These are phyloP conservation scores for Phaenicophaeus curvirostris DNA, from an alignment of 2,797 vertebrate genomes.

Conservation along the genomic window DNA sequence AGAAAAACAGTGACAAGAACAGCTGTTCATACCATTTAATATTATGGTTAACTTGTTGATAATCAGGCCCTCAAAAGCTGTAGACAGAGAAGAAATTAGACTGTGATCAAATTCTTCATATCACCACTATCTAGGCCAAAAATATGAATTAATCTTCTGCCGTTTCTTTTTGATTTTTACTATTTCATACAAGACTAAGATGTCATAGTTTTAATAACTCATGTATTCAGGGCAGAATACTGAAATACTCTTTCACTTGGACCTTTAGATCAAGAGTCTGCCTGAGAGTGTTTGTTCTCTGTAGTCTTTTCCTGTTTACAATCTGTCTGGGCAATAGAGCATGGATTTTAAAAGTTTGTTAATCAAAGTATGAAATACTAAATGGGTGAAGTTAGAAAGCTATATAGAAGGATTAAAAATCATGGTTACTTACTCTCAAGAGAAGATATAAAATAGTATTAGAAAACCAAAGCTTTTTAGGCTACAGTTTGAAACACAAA, in stretches of 20 bases:
- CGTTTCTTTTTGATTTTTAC: slow-evolving; percentile 29
- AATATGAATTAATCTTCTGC: neutral
- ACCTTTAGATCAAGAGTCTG: slow-evolving; percentile 54
- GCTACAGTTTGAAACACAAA: neutral
- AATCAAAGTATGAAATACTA: slow-evolving; percentile 48
- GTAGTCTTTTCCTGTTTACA: slow-evolving; percentile 54
- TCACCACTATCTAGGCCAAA: neutral
- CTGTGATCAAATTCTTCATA: neutral
- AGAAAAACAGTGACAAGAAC: neutral
- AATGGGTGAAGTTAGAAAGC: slow-evolving; percentile 56
- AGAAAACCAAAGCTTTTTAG: neutral
- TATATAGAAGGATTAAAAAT: slow-evolving; percentile 44
- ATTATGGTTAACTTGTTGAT: neutral
- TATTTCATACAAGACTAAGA: slow-evolving; percentile 4
- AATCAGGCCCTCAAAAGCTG: neutral
- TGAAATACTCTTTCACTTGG: slow-evolving; percentile 30
- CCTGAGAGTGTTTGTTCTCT: slow-evolving; percentile 25
- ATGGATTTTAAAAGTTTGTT: slow-evolving; percentile 57
- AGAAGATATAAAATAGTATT: neutral
- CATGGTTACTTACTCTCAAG: neutral
- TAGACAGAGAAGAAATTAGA: neutral
- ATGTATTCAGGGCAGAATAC: slow-evolving; percentile 42
- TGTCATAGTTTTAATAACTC: slow-evolving; percentile 19
- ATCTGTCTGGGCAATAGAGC: neutral
- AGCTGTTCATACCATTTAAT: neutral